Conservation (phyloP, 2,888 invertebrate species). For the Aphelenchoides bicaudatus region DNA sequence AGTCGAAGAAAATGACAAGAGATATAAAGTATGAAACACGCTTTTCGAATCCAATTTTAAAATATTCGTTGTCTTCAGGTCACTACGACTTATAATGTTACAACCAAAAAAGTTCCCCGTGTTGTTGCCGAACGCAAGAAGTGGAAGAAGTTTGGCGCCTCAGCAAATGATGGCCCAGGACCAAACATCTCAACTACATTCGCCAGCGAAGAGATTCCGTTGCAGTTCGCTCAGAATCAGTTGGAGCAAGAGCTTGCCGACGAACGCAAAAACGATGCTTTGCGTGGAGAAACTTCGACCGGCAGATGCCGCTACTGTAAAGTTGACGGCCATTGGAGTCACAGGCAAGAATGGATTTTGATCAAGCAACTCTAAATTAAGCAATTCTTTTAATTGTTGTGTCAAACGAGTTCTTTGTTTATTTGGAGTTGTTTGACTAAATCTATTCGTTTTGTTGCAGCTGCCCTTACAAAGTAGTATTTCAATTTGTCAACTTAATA, state of each 20-base stretch:
- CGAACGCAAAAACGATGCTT: constrained; percentile 28
- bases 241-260: constrained; percentile 60
- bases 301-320: constrained; percentile 59
- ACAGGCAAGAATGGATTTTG: no score
- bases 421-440: no score
- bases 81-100: constrained; percentile 70
- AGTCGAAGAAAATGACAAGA: constrained; percentile 17
- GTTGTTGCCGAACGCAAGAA: constrained; percentile 83
- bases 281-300: constrained; percentile 20
- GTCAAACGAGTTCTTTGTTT: no score
- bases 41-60: neutral
- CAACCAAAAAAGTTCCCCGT: constrained; percentile 73
- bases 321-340: constrained; percentile 83
- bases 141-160: constrained; percentile 92
- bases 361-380: no score
- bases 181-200: constrained; percentile 91
- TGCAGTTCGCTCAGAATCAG: constrained; percentile 68
- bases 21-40: constrained; percentile 11
- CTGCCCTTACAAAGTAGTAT: constrained; percentile 3
- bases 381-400: no score
- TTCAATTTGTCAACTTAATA: neutral
- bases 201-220: constrained; percentile 87
- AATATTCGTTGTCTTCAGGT: constrained; percentile 37
- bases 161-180: constrained; percentile 84
- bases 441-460: no score